Percentiles rank a stretch among this genome's conserved stretches.
phyloP scores from a whole-genome alignment of 2,797 vertebrate genomes.

The Anguilla megastoma region DNA sequence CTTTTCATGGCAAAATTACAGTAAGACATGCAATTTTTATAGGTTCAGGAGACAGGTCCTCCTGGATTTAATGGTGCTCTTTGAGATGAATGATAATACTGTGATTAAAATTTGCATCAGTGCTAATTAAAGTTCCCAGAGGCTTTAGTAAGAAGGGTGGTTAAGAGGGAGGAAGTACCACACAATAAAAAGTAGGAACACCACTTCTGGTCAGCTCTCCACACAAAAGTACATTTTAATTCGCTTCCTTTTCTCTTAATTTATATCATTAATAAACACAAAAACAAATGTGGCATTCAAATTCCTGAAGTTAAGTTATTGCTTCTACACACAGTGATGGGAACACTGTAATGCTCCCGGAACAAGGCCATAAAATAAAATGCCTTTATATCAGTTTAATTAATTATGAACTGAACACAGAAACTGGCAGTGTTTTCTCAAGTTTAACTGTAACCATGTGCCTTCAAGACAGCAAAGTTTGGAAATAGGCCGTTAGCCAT shows the following conservation, averaged over 20 bases:
- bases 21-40: background rate
- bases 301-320: background rate
- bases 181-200: background rate
- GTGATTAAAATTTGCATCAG: conserved; percentile 58
- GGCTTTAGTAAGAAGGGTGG: conserved; percentile 39
- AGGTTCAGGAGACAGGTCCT: background rate
- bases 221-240: background rate
- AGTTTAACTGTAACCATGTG: background rate
- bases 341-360: background rate
- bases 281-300: background rate
- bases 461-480: background rate
- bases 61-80: background rate
- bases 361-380: background rate
- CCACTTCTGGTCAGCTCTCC: background rate
- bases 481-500: background rate
- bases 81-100: conserved; percentile 18
- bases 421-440: background rate
- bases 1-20: background rate
- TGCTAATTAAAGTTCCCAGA: conserved; percentile 48
- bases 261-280: background rate
- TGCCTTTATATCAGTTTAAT: no score
- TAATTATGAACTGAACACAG: background rate
- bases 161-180: background rate
- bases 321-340: background rate
- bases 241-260: background rate